Evolutionary conservation across 2,113 vertebrate species (phyloP).

Genomic region (Ascaphus truei): DNA sequence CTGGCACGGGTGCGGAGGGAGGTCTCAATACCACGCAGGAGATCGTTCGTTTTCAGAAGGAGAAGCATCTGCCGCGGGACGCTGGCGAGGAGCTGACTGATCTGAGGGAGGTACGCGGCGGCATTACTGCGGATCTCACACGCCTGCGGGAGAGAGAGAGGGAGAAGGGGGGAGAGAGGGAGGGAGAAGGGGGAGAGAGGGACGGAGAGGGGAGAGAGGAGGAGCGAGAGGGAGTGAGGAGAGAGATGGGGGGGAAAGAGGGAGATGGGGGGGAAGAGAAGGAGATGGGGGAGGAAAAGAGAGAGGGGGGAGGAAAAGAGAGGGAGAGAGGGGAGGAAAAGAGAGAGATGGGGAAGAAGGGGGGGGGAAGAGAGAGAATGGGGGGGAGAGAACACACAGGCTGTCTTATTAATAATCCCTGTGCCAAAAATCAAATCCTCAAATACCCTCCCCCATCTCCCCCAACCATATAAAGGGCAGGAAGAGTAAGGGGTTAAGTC

Average conservation of each 20-base stretch:
- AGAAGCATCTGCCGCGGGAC: slow-evolving; percentile 93
- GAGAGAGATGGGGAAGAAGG: background rate
- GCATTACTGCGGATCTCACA: slow-evolving; percentile 83
- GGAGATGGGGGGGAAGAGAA: background rate
- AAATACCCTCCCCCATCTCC: too few species aligned
- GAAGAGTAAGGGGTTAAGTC: slow-evolving; percentile 5
- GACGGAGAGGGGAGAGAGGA: background rate
- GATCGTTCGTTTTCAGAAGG: slow-evolving; percentile 93
- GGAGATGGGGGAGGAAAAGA: too few species aligned
- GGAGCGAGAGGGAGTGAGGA: background rate
- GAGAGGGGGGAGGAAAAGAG: background rate
- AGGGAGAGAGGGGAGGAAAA: background rate
- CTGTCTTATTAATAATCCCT: too few species aligned
- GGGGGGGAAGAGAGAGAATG: background rate
- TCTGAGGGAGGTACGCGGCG: slow-evolving; percentile 85
- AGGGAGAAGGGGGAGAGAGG: background rate
- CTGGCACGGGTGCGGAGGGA: slow-evolving; percentile 78
- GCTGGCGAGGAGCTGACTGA: slow-evolving; percentile 84
- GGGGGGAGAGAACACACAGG: too few species aligned
- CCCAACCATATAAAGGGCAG: too few species aligned
- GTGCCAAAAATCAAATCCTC: background rate
- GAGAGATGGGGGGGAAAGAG: background rate
- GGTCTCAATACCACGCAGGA: slow-evolving; percentile 87
- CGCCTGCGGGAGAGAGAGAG: slow-evolving; percentile 57
- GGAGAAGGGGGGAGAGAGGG: background rate